These are phyloP conservation scores for Oligia strigilis DNA, from an alignment of 2,888 invertebrate species.

Conservation along the genomic window DNA sequence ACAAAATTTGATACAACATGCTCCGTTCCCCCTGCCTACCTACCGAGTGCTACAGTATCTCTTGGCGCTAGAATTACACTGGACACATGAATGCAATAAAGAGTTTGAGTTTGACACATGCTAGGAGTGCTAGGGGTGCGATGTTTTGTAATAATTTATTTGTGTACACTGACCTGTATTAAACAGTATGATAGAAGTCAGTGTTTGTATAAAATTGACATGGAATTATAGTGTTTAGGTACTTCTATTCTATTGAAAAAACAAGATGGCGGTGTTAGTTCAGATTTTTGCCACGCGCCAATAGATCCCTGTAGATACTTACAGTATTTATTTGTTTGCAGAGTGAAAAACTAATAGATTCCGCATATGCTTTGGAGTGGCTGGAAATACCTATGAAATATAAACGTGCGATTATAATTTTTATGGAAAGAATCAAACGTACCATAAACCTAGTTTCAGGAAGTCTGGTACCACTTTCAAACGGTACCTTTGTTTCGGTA, in stretches of 20 bases:
- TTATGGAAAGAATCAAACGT: slow-evolving; percentile 84
- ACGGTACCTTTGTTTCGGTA: slow-evolving; percentile 81
- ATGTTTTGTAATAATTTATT: neutral
- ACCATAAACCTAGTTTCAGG: slow-evolving; percentile 84
- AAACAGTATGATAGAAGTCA: too few relatives aligned
- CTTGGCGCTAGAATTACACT: neutral
- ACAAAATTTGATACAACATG: neutral
- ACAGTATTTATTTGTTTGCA: slow-evolving; percentile 18
- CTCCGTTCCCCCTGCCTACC: neutral
- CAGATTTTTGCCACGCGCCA: neutral
- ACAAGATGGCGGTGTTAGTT: neutral
- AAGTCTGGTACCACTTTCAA: slow-evolving; percentile 81
- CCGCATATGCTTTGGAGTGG: slow-evolving; percentile 79
- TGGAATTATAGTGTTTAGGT: too few relatives aligned
- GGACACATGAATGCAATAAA: too few relatives aligned
- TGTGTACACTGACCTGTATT: too few relatives aligned
- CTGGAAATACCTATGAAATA: slow-evolving; percentile 66
- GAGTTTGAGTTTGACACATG: neutral
- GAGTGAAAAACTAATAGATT: slow-evolving; percentile 63
- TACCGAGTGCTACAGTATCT: neutral
- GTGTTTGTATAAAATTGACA: neutral
- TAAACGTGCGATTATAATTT: slow-evolving; percentile 75
- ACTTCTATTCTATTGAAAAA: too few relatives aligned
- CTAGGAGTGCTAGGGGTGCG: neutral
- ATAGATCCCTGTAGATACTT: neutral